Percentiles rank a stretch among this genome's conserved stretches.
Conservation (phyloP, 2,888 invertebrate genomes). For the Metopia argyrocephala region DNA sequence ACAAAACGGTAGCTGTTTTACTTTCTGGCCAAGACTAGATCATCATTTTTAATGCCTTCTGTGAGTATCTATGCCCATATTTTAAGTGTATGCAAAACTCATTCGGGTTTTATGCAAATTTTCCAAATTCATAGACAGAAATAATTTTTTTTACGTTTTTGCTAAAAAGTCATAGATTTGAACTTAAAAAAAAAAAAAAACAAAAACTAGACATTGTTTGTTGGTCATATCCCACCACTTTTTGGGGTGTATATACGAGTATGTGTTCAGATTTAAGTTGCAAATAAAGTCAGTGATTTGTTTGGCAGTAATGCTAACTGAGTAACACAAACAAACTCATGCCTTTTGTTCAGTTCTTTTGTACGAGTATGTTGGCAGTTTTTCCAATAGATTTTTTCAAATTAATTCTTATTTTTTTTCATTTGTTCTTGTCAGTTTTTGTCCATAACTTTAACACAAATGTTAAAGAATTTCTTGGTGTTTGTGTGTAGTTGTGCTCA, state of each 20-base stretch:
- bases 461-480: not conserved
- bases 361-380: constrained; percentile 52
- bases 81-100: constrained; percentile 33
- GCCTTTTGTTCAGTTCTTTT: constrained; percentile 25
- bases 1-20: constrained; percentile 54
- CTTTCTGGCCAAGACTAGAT: constrained; percentile 53
- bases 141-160: no score
- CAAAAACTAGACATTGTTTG: not conserved
- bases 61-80: constrained; percentile 5
- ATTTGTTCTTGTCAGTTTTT: constrained; percentile 22
- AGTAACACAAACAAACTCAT: constrained; percentile 23
- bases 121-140: constrained; percentile 42
- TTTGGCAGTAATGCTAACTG: constrained; percentile 45
- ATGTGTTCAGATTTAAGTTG: constrained; percentile 47
- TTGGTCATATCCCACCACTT: constrained; percentile 25
- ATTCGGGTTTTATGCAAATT: constrained; percentile 66
- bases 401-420: constrained; percentile 16
- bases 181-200: no score
- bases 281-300: constrained; percentile 59
- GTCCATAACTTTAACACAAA: constrained; percentile 38
- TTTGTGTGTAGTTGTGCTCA: constrained; percentile 34
- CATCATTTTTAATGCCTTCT: constrained; percentile 35
- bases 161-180: constrained; percentile 23
- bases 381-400: constrained; percentile 34
- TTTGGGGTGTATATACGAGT: constrained; percentile 41